phyloP scores from a whole-genome alignment of 2,888 invertebrate genomes.

The Orchesella flavescens region DNA sequence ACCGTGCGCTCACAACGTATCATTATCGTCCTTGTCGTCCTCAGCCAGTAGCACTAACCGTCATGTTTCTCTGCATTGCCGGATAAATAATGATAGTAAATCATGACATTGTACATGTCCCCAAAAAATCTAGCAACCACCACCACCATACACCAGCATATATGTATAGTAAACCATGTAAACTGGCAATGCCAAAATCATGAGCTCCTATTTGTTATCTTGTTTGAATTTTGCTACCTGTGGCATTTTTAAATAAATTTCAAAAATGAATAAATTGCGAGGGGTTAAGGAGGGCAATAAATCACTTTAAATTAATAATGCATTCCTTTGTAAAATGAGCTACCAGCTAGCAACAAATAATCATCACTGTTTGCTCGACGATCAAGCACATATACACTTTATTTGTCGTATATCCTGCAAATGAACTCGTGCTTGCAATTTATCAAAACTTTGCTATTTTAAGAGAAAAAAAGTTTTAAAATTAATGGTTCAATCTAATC shows the following conservation, averaged over 20 bases:
- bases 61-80: slow-evolving; percentile 27
- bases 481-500: neutral
- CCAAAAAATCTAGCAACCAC: slow-evolving; percentile 24
- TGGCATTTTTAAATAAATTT: neutral
- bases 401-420: neutral
- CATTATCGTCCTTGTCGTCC: slow-evolving; percentile 23
- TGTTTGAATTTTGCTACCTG: neutral
- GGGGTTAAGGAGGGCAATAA: slow-evolving; percentile 24
- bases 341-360: neutral
- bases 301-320: slow-evolving; percentile 55
- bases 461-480: neutral
- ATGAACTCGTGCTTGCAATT: neutral
- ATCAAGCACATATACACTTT: neutral
- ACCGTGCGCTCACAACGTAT: neutral
- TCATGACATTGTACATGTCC: slow-evolving; percentile 39
- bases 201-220: neutral
- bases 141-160: neutral
- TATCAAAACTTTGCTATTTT: neutral
- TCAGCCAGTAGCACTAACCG: slow-evolving; percentile 28
- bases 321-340: neutral
- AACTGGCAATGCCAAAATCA: neutral
- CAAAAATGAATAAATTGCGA: neutral
- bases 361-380: slow-evolving; percentile 13
- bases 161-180: no score
- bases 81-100: slow-evolving; percentile 47